Evolutionary conservation across 2,888 invertebrate genomes (phyloP).

Genomic region (Caenorhabditis virilis): DNA sequence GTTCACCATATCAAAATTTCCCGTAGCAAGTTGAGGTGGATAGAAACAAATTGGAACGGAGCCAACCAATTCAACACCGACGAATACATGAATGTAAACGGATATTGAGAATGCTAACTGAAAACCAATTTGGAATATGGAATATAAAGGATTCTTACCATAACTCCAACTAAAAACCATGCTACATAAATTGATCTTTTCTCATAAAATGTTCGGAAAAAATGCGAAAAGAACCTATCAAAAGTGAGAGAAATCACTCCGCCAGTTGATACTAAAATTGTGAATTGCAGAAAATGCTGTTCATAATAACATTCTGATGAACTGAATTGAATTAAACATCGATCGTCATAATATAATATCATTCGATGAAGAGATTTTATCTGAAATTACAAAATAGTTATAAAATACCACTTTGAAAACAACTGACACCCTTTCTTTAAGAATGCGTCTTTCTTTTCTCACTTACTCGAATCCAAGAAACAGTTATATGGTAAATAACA

Average conservation of each 20-base stretch:
- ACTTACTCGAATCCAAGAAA: constrained; percentile 14
- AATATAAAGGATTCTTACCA: constrained; percentile 4
- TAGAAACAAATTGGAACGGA: constrained; percentile 23
- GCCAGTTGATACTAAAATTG: constrained; percentile 7
- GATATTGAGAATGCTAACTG: constrained; percentile 4
- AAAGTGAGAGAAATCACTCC: constrained; percentile 10
- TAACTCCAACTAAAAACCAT: constrained; percentile 1
- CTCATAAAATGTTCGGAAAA: not conserved
- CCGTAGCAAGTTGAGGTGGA: constrained; percentile 17
- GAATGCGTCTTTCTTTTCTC: not conserved
- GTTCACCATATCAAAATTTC: constrained; percentile 10
- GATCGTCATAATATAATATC: constrained; percentile 6
- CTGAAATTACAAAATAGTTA: not conserved
- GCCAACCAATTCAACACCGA: constrained; percentile 17
- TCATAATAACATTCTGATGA: constrained; percentile 14
- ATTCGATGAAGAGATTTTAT: constrained; percentile 13
- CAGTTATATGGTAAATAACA: constrained; percentile 11
- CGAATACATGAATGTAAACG: constrained; percentile 7
- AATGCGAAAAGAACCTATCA: constrained; percentile 9
- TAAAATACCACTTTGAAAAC: too few relatives aligned
- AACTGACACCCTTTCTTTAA: too few relatives aligned
- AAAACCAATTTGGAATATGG: not conserved
- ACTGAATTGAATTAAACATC: constrained; percentile 23
- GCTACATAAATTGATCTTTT: not conserved
- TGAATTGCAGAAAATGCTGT: constrained; percentile 10